These are phyloP conservation scores for Echeneis naucrates DNA, from an alignment of 2,797 vertebrate genomes.

Conservation along the genomic window DNA sequence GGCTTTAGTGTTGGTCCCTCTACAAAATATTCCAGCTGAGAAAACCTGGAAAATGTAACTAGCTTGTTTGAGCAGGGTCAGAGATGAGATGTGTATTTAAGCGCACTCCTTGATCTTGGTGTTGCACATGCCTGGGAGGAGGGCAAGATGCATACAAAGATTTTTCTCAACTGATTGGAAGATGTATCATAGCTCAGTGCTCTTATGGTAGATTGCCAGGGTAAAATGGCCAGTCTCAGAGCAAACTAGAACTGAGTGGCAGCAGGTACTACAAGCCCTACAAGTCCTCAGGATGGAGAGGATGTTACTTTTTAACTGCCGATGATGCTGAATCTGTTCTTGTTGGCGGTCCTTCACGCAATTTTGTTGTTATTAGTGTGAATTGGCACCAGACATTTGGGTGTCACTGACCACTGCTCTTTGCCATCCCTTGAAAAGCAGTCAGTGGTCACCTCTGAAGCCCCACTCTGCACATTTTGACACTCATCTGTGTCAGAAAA, in stretches of 20 bases:
- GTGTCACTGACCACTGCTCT: slow-evolving; percentile 25
- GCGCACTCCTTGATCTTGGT: slow-evolving; percentile 21
- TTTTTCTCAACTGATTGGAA: slow-evolving; percentile 31
- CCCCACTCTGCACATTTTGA: slow-evolving; percentile 17
- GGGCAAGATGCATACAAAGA: slow-evolving; percentile 6
- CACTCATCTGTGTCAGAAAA: slow-evolving; percentile 36
- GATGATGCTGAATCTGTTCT: slow-evolving; percentile 22
- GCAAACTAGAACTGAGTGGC: neutral
- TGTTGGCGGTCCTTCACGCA: slow-evolving; percentile 16
- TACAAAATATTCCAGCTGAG: slow-evolving; percentile 9
- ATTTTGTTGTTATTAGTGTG: slow-evolving; percentile 15
- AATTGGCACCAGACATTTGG: neutral
- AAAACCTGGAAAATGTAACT: neutral
- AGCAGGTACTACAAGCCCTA: neutral
- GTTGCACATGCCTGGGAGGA: slow-evolving; percentile 1
- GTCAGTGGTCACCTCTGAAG: slow-evolving; percentile 7
- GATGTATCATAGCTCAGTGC: neutral
- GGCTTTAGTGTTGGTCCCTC: neutral
- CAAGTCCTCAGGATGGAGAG: slow-evolving; percentile 1
- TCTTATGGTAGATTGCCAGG: neutral
- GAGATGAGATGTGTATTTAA: slow-evolving; percentile 24
- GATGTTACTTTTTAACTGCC: slow-evolving; percentile 5
- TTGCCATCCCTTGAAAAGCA: slow-evolving; percentile 14
- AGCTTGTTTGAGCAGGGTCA: slow-evolving; percentile 22
- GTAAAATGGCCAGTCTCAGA: slow-evolving; percentile 8